These are phyloP conservation scores for Drosophila dunni DNA, from an alignment of 1,140 invertebrate species.

Conservation along the genomic window DNA sequence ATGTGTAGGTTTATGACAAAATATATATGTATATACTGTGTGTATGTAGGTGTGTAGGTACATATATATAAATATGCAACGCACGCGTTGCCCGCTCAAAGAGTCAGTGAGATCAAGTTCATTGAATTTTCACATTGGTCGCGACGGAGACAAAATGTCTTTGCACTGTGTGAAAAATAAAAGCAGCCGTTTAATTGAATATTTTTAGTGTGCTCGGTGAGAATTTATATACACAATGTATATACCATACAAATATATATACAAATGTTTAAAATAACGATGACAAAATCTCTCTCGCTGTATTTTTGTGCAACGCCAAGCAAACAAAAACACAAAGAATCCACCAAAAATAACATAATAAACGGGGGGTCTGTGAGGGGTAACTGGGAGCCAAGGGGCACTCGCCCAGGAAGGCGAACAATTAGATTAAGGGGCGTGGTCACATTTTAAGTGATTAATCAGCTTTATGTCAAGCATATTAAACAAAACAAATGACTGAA, in stretches of 20 bases:
- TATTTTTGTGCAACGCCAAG: slow-evolving; percentile 57
- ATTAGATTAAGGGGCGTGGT: slow-evolving; percentile 39
- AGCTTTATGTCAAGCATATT: slow-evolving; percentile 30
- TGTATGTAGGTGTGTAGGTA: not conserved
- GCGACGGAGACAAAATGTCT: slow-evolving; percentile 46
- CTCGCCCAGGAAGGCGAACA: slow-evolving; percentile 45
- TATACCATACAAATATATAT: slow-evolving; percentile 45
- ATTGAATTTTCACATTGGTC: slow-evolving; percentile 70
- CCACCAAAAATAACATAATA: slow-evolving; percentile 14
- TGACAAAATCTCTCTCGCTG: slow-evolving; percentile 73
- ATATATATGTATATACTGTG: not conserved
- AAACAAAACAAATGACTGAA: slow-evolving; percentile 10
- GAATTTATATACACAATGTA: slow-evolving; percentile 21
- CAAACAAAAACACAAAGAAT: slow-evolving; percentile 42
- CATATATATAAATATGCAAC: slow-evolving; percentile 47
- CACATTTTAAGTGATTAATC: slow-evolving; percentile 38
- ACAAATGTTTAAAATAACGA: slow-evolving; percentile 81
- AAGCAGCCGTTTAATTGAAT: slow-evolving; percentile 69
- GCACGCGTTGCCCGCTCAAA: slow-evolving; percentile 46
- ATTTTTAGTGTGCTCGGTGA: slow-evolving; percentile 50
- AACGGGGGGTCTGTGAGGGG: not conserved
- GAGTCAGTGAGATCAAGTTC: slow-evolving; percentile 73
- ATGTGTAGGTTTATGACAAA: not conserved
- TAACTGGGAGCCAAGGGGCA: slow-evolving; percentile 17
- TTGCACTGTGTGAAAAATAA: slow-evolving; percentile 53